Evolutionary conservation across 2,888 invertebrate genomes (phyloP).

Genomic region (Macrosoma leucophasiata): DNA sequence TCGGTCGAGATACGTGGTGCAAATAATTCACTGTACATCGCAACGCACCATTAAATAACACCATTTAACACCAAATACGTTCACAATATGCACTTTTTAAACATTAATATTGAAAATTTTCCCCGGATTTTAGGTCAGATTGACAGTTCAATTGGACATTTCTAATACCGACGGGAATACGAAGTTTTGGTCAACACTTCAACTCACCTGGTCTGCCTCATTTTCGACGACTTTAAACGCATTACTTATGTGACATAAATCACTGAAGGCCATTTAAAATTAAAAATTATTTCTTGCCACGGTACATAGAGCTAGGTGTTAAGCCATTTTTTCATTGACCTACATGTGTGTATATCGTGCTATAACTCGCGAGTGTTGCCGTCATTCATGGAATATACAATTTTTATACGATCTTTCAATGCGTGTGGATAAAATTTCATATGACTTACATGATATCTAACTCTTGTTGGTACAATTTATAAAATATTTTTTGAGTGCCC

Average conservation of each 20-base stretch:
- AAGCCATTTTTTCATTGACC: slow-evolving; percentile 76
- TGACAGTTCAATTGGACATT: slow-evolving; percentile 65
- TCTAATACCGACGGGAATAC: slow-evolving; percentile 62
- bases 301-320: slow-evolving; percentile 69
- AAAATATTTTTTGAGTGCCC: no score
- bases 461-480: no score
- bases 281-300: slow-evolving; percentile 72
- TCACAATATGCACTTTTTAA: slow-evolving; percentile 36
- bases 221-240: slow-evolving; percentile 72
- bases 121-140: slow-evolving; percentile 65
- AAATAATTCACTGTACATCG: slow-evolving; percentile 9
- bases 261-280: slow-evolving; percentile 76
- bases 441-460: no score
- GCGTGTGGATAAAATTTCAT: no score
- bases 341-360: slow-evolving; percentile 72
- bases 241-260: slow-evolving; percentile 72
- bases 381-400: slow-evolving; percentile 32
- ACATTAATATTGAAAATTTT: slow-evolving; percentile 46
- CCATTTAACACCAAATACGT: slow-evolving; percentile 13
- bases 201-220: slow-evolving; percentile 70
- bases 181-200: slow-evolving; percentile 37
- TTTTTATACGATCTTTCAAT: no score
- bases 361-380: slow-evolving; percentile 64
- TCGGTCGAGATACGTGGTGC: slow-evolving; percentile 27
- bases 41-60: slow-evolving; percentile 19